These are phyloP conservation scores for Bicyclus anynana DNA, from an alignment of 1,140 invertebrate species.

Conservation along the genomic window DNA sequence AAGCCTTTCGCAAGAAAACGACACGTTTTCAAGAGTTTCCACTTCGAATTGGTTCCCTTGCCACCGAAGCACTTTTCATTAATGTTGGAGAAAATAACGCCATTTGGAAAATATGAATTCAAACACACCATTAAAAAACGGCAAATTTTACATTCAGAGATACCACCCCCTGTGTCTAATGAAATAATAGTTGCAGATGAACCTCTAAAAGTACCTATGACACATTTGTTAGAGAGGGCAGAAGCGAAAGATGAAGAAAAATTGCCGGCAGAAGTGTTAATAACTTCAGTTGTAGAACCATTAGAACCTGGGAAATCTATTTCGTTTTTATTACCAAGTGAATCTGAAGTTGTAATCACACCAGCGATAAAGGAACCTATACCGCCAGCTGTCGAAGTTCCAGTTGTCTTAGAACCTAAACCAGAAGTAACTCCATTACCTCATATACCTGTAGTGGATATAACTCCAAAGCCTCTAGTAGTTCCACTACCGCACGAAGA, in stretches of 20 bases:
- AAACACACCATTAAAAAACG: constrained; percentile 41
- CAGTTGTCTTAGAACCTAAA: constrained; percentile 9
- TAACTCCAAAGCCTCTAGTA: constrained; percentile 21
- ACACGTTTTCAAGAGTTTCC: constrained; percentile 38
- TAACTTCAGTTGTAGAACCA: constrained; percentile 18
- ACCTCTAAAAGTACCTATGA: constrained; percentile 8
- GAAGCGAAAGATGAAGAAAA: constrained; percentile 5
- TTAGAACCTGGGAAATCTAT: constrained; percentile 8
- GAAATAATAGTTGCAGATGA: constrained; percentile 18
- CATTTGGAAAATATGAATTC: constrained; percentile 45
- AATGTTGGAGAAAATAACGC: constrained; percentile 43
- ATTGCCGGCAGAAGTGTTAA: constrained; percentile 24
- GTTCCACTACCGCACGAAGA: constrained; percentile 2
- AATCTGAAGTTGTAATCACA: constrained; percentile 8
- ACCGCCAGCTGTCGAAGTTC: neutral
- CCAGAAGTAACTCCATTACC: constrained; percentile 4
- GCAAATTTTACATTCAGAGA: constrained; percentile 16
- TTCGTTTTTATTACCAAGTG: constrained; percentile 15
- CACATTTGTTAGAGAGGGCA: constrained; percentile 1
- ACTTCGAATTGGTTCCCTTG: constrained; percentile 40
- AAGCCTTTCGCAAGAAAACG: constrained; percentile 22
- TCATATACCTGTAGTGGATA: constrained; percentile 14
- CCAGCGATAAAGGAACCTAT: neutral
- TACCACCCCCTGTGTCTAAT: constrained; percentile 11
- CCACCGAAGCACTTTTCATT: constrained; percentile 31